Conservation (phyloP, 2,797 vertebrate genomes). For the Notolabrus celidotus region DNA sequence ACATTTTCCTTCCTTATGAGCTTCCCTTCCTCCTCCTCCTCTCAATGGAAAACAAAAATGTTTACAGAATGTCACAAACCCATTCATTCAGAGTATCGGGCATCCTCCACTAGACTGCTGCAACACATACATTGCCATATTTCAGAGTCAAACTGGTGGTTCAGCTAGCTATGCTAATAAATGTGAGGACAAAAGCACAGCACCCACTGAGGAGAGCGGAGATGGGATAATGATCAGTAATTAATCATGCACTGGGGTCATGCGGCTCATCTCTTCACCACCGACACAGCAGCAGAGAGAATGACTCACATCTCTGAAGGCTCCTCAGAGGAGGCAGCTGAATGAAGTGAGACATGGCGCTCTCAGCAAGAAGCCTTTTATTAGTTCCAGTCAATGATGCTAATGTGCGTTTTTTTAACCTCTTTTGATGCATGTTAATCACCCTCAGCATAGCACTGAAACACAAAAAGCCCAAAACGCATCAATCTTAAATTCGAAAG, state of each 20-base stretch:
- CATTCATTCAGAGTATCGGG: slow-evolving; percentile 26
- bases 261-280: slow-evolving; percentile 61
- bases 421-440: slow-evolving; percentile 3
- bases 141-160: slow-evolving; percentile 37
- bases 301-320: slow-evolving; percentile 77
- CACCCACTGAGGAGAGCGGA: slow-evolving; percentile 71
- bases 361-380: slow-evolving; percentile 54
- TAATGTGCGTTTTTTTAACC: slow-evolving; percentile 47
- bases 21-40: slow-evolving; percentile 8
- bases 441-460: too few species aligned
- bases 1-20: slow-evolving; percentile 43
- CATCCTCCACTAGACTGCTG: slow-evolving; percentile 45
- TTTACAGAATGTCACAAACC: slow-evolving; percentile 16
- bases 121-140: slow-evolving; percentile 45
- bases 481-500: too few species aligned
- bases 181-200: slow-evolving; percentile 75
- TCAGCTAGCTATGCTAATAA: slow-evolving; percentile 65
- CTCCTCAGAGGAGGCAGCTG: slow-evolving; percentile 59
- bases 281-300: slow-evolving; percentile 59
- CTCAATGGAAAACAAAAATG: neutral
- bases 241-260: slow-evolving; percentile 78
- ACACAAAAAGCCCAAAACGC: neutral
- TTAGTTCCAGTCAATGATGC: slow-evolving; percentile 46
- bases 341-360: slow-evolving; percentile 60
- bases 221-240: slow-evolving; percentile 84